These are phyloP conservation scores for Scartelaos histophorus DNA, from an alignment of 2,113 vertebrate genomes.

Conservation along the genomic window DNA sequence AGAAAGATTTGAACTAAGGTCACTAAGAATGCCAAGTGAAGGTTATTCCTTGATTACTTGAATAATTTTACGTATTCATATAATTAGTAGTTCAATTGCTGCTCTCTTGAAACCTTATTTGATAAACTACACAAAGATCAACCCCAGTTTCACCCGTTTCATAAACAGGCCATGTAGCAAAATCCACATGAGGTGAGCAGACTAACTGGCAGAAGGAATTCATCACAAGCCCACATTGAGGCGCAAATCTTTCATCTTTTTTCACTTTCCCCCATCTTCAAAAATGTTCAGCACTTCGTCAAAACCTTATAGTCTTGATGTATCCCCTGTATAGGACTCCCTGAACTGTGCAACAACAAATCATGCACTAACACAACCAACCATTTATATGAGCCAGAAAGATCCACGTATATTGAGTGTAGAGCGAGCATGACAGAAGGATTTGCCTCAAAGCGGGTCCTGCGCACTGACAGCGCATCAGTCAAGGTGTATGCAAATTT, in stretches of 20 bases:
- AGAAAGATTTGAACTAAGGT: slow-evolving; percentile 53
- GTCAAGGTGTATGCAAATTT: slow-evolving; percentile 6
- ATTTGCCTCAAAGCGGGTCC: background rate
- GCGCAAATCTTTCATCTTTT: slow-evolving; percentile 35
- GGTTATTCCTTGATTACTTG: background rate
- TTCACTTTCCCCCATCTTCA: slow-evolving; percentile 24
- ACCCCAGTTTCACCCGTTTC: background rate
- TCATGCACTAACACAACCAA: slow-evolving; percentile 12
- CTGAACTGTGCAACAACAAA: slow-evolving; percentile 23
- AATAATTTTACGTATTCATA: background rate
- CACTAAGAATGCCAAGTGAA: slow-evolving; percentile 27
- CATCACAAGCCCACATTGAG: slow-evolving; percentile 38
- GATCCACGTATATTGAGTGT: background rate
- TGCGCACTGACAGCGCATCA: slow-evolving; percentile 9
- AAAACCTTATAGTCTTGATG: slow-evolving; percentile 9
- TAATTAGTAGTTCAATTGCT: background rate
- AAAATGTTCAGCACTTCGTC: slow-evolving; percentile 20
- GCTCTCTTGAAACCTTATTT: background rate
- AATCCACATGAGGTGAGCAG: slow-evolving; percentile 58
- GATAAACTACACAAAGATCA: background rate
- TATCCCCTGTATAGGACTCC: background rate
- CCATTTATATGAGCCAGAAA: slow-evolving; percentile 17
- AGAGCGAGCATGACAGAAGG: slow-evolving; percentile 3
- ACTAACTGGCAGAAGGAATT: slow-evolving; percentile 50
- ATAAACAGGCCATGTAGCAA: slow-evolving; percentile 14